Base-by-base conservation (phyloP, 2,888 invertebrate genomes). In the Diarsia mendica region DNA sequence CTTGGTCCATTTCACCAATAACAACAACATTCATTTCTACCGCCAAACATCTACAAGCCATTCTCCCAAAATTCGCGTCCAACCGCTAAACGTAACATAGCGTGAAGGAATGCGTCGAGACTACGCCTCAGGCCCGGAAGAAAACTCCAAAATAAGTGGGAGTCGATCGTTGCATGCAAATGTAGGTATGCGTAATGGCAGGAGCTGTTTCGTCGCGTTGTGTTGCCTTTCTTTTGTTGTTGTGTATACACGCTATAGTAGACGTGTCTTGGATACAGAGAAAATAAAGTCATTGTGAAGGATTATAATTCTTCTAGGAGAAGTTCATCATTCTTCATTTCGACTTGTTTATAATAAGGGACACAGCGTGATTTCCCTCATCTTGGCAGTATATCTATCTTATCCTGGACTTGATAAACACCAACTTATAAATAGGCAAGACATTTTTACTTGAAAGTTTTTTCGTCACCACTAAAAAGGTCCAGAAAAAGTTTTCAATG, bases 61-160 rank as follows among this genome's bases (percentile, higher is more conserved):
- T 39, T 23, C 18, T 75, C 48, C 48, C 51, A 23, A 85, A 77
- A 77, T 70, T 76, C 6, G 49, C 33, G 48, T 78, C 11, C 33
- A 72, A 75, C 64, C 65, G 65, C 46, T 85, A 67, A 79, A 79
- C 44, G 71, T 68, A 72, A 23, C 61, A 81, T 93, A 85, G 93
- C 94, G 92, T 94, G 94, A 87, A 69, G 89, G 93, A 91, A 93
- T 93, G 92, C 89, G 87, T 76, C 82, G 82, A 78, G 82, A 82
- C 88, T 82, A 74, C 85, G 93, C 94, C 94, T 82, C 85, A 78
- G 93, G 94, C 90, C 92, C 94, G 93, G 94, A 94, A 94, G 92
- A 87, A 82, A 88, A 90, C 90, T 90, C 92, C 92, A 89, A 92
- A 93, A 93, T 92, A 93, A 93, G 90, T 91, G 91, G 91, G 86